Evolutionary conservation across 2,113 vertebrate genomes (phyloP), one percentile per base, ranked within the genome.

Genomic region (Tenebrosternarchus preto): DNA sequence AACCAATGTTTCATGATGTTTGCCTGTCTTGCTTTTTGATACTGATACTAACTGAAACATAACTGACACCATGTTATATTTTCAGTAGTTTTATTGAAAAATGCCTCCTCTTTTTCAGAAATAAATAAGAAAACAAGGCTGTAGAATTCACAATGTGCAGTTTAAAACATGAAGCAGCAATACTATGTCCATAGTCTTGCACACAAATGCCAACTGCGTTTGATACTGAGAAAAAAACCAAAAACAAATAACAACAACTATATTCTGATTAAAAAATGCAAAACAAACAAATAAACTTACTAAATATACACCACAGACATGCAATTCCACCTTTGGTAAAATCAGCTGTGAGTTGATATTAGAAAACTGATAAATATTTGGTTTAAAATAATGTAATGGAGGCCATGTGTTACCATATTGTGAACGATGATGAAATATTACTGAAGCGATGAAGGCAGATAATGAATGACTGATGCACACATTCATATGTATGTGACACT

Each of bases 81-180:
- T 99, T 99, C 97, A 98, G 97, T 98, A 98, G 97, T 99, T 99
- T 99, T 99, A 99, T 99, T 99, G 96, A 98, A 99, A 99, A 99
- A 98, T 96, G 96, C 97, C 96, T 99, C 96, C 95, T 97, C 95
- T 95, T 93, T 95, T 97, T 97, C 95, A 97, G 96, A 98, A 99
- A 99, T 98, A 98, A 99, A 99, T 98, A 98, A 94, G 92, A 94
- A 98, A 96, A 96, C 96, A 95, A 97, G 96, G 96, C 96, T 94
- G 95, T 97, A 94, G 95, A 96, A 96, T 97, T 98, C 95, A 97
- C 96, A 98, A 97, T 97, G 93, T 96, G 96, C 96, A 96, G 96
- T 95, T 96, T 92, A 93, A 87, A 96, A 95, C 95, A 95, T 92
- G 92, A 94, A 94, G 94, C 93, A 96, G 94, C 95, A 93, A 95